Base-by-base conservation (phyloP, 92 coral and sea anemone genomes). In the Porites cylindrica region DNA sequence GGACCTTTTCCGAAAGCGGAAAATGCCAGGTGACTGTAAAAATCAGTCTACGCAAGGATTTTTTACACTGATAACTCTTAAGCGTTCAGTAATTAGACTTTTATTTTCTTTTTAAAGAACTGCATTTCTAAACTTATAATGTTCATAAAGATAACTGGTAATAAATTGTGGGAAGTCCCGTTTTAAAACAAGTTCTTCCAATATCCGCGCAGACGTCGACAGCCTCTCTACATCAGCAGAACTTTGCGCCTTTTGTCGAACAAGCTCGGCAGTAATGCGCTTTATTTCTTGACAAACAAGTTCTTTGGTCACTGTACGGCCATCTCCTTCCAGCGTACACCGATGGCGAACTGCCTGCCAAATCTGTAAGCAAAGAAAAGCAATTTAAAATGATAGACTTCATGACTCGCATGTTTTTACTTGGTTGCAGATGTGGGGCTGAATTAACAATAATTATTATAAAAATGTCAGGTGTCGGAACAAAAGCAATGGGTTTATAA, bases 281-380 rank as follows among this genome's bases (percentile, higher is more conserved):
- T 72, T 72, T 11, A 93, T 79, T 61, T 85, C 85, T 3, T 82
- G 29, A 26, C 82, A 18, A 72, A 92, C 88, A 2, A 94, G 74
- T 64, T 83, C 90, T 75, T 91, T 80, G 4, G 96, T 92, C 26
- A 90, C 91, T 52, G 61, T 90, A 13, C 95, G 88, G 2, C 93
- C 94, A 80, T 87, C 91, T 77, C 80, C 85, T 81, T 94, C 98
- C 58, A 94, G 81, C 38, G 60, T 62, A 54, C 98, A 94, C 79
- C 69, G 91, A 80, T 94, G 98, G 21, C 98, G 92, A 81, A 94
- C 83, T n/a, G 92, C 98, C 78, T 94, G 98, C 98, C 96, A 94
- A 21, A 94, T 78, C 98, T 94, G 84, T 18, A 19, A 65, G 7
- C 64, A 70, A 51, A 26, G 65, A 32, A 14, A 10, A 8, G 4